phyloP scores from a whole-genome alignment of 2,113 vertebrate species.

The Rynchops niger region DNA sequence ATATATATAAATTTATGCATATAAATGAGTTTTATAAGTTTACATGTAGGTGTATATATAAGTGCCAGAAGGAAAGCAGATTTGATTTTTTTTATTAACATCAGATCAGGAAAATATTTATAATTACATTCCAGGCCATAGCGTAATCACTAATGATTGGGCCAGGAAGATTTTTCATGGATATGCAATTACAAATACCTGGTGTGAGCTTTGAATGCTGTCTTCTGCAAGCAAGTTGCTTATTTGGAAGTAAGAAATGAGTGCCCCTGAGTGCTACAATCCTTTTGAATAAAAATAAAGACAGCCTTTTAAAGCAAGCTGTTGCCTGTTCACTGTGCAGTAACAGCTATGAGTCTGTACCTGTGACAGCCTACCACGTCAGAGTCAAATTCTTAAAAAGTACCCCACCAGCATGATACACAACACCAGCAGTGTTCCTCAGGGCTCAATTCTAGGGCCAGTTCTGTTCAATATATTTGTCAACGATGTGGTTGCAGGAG shows the following conservation, averaged over 20 bases:
- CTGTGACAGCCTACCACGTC: background rate
- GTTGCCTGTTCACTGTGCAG: background rate
- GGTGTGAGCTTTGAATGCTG: background rate
- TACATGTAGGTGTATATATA: background rate
- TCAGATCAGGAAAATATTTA: background rate
- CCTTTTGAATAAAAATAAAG: background rate
- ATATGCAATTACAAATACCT: rapidly evolving
- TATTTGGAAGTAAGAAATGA: background rate
- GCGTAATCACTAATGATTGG: background rate
- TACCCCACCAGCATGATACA: background rate
- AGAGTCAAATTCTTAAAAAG: background rate
- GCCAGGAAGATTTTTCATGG: background rate
- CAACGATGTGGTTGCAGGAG: background rate
- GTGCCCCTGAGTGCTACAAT: background rate
- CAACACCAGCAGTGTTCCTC: background rate
- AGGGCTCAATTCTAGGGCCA: background rate
- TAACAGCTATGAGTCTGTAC: background rate
- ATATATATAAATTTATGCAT: background rate
- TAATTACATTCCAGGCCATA: background rate
- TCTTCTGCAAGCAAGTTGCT: background rate
- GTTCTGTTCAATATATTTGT: background rate
- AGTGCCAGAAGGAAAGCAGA: background rate
- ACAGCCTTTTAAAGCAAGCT: background rate
- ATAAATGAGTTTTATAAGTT: background rate
- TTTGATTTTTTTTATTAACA: background rate